Conservation (phyloP, 1,140 invertebrate genomes). For the Procambarus virginalis region DNA sequence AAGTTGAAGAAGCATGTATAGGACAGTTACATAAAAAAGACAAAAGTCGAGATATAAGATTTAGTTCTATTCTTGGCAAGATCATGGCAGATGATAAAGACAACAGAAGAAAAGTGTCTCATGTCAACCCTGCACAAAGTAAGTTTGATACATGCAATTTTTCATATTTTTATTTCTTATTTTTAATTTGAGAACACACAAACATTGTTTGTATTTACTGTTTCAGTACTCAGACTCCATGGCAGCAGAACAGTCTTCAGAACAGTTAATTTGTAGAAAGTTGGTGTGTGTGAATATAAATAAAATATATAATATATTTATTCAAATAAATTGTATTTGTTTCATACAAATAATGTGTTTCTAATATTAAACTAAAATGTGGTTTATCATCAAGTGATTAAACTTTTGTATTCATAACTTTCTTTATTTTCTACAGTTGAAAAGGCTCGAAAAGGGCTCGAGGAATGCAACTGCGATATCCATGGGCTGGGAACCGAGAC, state of each 20-base stretch:
- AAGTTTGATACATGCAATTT: slow-evolving; percentile 10
- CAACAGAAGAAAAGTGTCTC: slow-evolving; percentile 75
- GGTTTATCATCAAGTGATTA: background rate
- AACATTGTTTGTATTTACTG: too few species aligned
- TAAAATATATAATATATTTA: too few species aligned
- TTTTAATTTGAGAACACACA: background rate
- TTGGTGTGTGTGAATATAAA: too few species aligned
- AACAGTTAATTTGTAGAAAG: too few species aligned
- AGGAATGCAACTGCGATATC: slow-evolving; percentile 15
- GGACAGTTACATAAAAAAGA: slow-evolving; percentile 86
- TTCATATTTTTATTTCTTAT: background rate
- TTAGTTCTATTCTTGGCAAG: slow-evolving; percentile 72
- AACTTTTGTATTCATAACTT: background rate
- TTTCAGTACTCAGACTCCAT: too few species aligned
- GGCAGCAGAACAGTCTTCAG: too few species aligned
- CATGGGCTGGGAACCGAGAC: background rate
- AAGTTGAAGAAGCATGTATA: slow-evolving; percentile 89
- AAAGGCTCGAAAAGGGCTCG: slow-evolving; percentile 18
- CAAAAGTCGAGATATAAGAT: slow-evolving; percentile 90
- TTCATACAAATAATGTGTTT: too few species aligned
- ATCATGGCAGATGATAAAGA: slow-evolving; percentile 72
- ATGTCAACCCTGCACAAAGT: slow-evolving; percentile 64
- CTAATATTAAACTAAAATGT: too few species aligned
- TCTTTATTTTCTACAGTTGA: slow-evolving; percentile 20
- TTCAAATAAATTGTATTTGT: too few species aligned